Percentiles rank a stretch among this genome's conserved stretches.
phyloP scores from a whole-genome alignment of 2,888 invertebrate species.

The Bedellia somnulentella region DNA sequence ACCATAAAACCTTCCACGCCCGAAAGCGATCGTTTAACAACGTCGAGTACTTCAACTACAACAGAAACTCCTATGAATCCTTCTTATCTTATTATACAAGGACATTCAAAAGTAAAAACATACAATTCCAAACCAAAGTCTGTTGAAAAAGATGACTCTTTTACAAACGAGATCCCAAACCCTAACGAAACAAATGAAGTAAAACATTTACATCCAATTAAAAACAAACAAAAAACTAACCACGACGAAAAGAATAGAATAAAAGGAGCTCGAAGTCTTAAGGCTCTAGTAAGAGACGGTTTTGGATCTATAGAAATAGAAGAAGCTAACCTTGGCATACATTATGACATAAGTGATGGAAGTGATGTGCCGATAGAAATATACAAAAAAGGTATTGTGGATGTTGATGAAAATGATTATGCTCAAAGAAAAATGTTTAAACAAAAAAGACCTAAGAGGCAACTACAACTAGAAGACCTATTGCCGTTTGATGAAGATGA shows the following conservation, averaged over 20 bases:
- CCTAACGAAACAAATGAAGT: conserved; percentile 53
- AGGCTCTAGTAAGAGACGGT: conserved; percentile 34
- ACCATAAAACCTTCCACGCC: no score
- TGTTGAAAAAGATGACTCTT: conserved; percentile 27
- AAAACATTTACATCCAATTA: conserved; percentile 58
- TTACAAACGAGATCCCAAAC: conserved; percentile 54
- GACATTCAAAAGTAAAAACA: conserved; percentile 84
- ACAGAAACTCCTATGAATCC: conserved; percentile 46
- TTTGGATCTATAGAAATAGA: conserved; percentile 57
- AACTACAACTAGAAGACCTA: conserved; percentile 41
- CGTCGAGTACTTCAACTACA: conserved; percentile 51
- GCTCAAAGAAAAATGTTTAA: conserved; percentile 15
- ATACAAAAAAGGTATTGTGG: conserved; percentile 65
- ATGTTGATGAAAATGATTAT: conserved; percentile 46
- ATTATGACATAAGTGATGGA: conserved; percentile 60
- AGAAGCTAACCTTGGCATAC: conserved; percentile 59
- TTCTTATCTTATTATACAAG: conserved; percentile 78
- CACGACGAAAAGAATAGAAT: conserved; percentile 23
- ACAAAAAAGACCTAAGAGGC: conserved; percentile 26
- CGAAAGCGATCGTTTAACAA: no score
- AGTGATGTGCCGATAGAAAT: conserved; percentile 54
- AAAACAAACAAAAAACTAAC: conserved; percentile 31
- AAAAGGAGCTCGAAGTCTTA: conserved; percentile 35
- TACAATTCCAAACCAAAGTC: conserved; percentile 66
- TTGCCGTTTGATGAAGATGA: conserved; percentile 44